Conservation (phyloP, 2,113 vertebrate genomes). For the Carettochelys insculpta region DNA sequence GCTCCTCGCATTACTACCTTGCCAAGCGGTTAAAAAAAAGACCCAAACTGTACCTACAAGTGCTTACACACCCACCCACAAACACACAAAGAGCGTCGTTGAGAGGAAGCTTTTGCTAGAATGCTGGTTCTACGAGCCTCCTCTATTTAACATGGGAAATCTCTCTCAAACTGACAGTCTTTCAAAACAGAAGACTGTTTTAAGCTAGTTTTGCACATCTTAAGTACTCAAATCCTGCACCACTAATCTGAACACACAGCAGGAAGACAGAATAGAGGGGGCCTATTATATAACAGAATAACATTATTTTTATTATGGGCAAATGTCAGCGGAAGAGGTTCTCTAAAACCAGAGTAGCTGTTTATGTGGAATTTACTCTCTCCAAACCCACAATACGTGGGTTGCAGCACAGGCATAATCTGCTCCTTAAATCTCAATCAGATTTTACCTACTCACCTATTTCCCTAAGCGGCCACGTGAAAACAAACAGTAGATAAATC, state of each 20-base stretch:
- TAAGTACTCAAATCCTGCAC: not conserved
- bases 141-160: not conserved
- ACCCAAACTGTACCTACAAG: not conserved
- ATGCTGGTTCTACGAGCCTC: not conserved
- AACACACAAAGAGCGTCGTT: not conserved
- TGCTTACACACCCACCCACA: not conserved
- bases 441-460: not conserved
- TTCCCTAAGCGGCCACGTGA: not conserved
- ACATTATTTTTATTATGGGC: not conserved
- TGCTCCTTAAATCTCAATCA: not conserved
- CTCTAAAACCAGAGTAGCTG: not conserved
- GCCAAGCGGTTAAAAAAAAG: not conserved
- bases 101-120: not conserved
- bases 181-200: not conserved
- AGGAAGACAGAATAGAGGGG: not conserved
- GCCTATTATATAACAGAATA: not conserved
- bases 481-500: not conserved
- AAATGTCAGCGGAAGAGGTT: not conserved
- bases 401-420: not conserved
- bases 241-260: not conserved
- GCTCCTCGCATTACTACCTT: not conserved
- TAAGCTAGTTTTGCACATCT: not conserved
- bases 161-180: not conserved
- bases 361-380: not conserved
- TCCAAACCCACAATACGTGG: not conserved